Evolutionary conservation across 1,140 invertebrate genomes (phyloP).

Genomic region (Coelopa frigida): DNA sequence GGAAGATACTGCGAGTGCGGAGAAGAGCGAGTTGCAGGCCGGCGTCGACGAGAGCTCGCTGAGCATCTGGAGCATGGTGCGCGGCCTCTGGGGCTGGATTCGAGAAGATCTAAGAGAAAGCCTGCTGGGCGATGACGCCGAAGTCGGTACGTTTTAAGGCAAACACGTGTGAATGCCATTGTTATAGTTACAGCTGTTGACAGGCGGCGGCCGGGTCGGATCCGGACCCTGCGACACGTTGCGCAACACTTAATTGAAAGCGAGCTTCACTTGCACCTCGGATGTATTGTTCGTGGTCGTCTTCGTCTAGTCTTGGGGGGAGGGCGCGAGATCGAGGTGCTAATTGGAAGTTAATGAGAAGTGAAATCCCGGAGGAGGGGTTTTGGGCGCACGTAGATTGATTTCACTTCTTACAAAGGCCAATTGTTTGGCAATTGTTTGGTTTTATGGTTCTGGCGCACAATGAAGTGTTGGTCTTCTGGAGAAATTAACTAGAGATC

Average conservation of each 20-base stretch:
- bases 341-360: too few relatives aligned
- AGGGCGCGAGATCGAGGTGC: too few relatives aligned
- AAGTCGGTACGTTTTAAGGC: constrained; percentile 8
- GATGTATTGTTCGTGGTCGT: not conserved
- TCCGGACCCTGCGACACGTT: not conserved
- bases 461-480: too few relatives aligned
- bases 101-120: constrained; percentile 40
- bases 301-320: not conserved
- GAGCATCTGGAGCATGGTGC: constrained; percentile 39
- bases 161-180: not conserved
- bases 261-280: not conserved
- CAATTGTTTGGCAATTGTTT: too few relatives aligned
- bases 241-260: not conserved
- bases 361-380: too few relatives aligned
- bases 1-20: constrained; percentile 11
- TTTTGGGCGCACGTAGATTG: too few relatives aligned
- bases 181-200: not conserved
- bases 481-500: too few relatives aligned
- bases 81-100: constrained; percentile 33
- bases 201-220: not conserved
- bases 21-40: constrained; percentile 28
- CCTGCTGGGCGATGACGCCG: constrained; percentile 30
- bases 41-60: constrained; percentile 23
- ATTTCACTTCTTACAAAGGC: too few relatives aligned
- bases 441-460: too few relatives aligned